A percentile compares a stretch with the other conserved stretches of the same genome.
Conservation (phyloP, 2,797 vertebrate species). For the Cossypha dichroa region DNA sequence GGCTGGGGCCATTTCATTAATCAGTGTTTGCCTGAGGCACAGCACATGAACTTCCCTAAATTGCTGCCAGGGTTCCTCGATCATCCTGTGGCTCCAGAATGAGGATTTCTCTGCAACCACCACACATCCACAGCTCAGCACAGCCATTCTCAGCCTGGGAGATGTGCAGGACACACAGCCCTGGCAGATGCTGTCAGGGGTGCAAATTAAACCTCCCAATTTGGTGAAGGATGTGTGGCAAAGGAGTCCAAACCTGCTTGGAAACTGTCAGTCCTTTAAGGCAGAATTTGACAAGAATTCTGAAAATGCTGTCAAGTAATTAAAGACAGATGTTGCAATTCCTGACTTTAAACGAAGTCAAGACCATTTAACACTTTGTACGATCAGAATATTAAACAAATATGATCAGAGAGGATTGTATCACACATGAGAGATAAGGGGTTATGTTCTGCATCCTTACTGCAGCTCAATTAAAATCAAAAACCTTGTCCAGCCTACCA, state of each 20-base stretch:
- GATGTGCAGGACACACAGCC: not conserved
- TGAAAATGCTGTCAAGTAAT: not conserved
- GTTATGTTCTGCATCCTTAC: not conserved
- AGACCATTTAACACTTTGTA: not conserved
- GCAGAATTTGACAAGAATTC: not conserved
- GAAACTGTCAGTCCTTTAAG: not conserved
- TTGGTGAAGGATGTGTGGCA: not conserved
- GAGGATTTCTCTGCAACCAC: not conserved
- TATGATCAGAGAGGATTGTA: not conserved
- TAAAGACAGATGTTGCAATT: not conserved
- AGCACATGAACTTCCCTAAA: not conserved
- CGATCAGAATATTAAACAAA: not conserved
- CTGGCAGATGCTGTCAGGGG: not conserved
- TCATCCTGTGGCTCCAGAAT: not conserved
- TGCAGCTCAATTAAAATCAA: not conserved
- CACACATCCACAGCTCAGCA: not conserved
- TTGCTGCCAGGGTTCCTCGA: conserved; percentile 26
- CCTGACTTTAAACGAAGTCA: not conserved
- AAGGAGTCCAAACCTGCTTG: not conserved
- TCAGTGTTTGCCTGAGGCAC: conserved; percentile 44
- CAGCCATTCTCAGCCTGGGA: not conserved
- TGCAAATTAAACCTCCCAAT: not conserved
- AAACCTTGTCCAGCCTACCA: not conserved
- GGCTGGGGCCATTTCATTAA: conserved; percentile 3
- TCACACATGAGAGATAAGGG: not conserved